Evolutionary conservation across 2,797 vertebrate species (phyloP).

Genomic region (Hephaestus fuliginosus): DNA sequence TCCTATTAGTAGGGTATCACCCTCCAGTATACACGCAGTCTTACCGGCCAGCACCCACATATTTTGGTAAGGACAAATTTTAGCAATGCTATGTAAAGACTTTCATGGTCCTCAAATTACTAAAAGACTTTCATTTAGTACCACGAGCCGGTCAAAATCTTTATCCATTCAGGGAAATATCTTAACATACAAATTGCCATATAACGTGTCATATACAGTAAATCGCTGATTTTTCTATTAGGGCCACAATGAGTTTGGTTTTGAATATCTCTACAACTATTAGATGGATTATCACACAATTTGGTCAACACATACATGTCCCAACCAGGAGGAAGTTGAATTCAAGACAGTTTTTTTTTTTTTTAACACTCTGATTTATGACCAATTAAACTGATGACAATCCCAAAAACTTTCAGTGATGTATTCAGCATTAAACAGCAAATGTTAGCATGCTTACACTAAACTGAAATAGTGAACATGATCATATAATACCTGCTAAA

Average conservation of each 20-base stretch:
- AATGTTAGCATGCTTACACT: neutral
- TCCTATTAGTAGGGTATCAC: neutral
- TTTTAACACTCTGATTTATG: neutral
- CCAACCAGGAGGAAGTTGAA: too few species aligned
- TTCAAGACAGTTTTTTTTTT: too few species aligned
- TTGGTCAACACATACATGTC: too few species aligned
- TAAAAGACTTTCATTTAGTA: neutral
- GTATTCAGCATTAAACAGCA: neutral
- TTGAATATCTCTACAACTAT: too few species aligned
- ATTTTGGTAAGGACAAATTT: slow-evolving; percentile 67
- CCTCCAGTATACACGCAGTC: rapidly evolving
- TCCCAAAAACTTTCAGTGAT: too few species aligned
- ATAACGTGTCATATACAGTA: too few species aligned
- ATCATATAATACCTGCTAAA: neutral
- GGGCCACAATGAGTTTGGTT: too few species aligned
- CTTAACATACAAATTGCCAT: neutral
- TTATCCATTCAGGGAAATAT: neutral
- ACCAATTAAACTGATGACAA: neutral
- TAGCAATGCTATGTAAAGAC: neutral
- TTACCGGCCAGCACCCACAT: rapidly evolving
- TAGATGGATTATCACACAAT: too few species aligned
- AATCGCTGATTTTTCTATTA: too few species aligned
- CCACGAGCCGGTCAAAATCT: neutral
- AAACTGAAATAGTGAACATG: neutral
- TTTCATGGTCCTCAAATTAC: neutral